Evolutionary conservation across 2,113 vertebrate species (phyloP), one percentile per base, ranked within the genome.

Genomic region (Malaclemys terrapin): DNA sequence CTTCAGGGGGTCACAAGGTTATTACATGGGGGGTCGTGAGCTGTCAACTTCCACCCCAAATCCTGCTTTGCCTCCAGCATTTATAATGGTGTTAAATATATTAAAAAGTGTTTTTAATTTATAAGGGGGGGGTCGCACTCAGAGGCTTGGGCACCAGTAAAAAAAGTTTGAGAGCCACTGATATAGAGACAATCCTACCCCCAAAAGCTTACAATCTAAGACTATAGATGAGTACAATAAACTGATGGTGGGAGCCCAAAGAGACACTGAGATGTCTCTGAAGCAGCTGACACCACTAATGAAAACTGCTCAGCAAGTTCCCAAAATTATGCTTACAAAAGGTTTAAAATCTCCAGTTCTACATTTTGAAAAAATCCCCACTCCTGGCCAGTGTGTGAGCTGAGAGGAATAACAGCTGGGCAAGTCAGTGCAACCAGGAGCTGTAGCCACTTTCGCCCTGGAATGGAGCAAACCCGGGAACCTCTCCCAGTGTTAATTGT

Each of bases 381-480:
- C 54, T 62, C 38, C 54, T 62, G 27, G 56, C 42, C 27, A 19
- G 80, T 35, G 13, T 25, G 38, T 83, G 47, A 38, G 84, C 65
- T 94, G 52, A 85, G 89, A 88, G 87, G 79, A 95, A 79, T 85
- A 87, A 19, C 83, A 92, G 93, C 85, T 91, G 95, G 83, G 88
- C 92, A 91, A 87, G 89, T 86, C 89, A 93, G 1, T 52, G 52
- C 50, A 96, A 79, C 83, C 45, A 87, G 79, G 10, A 96, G 49
- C 1, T 80, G 45, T 22, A 57, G 47, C 49, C n/a, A 38, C 65
- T 72, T 72, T 72, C n/a, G 91, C 80, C 84, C 49, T 95, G 87
- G 95, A 93, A 81, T 93, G 93, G 93, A 96, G 88, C 94, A 89
- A 45, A 92, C 87, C 72, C 7, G 83, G 95, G 92, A 97, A 95